phyloP scores from a whole-genome alignment of 2,888 invertebrate genomes.

The Sarcophaga variegata region DNA sequence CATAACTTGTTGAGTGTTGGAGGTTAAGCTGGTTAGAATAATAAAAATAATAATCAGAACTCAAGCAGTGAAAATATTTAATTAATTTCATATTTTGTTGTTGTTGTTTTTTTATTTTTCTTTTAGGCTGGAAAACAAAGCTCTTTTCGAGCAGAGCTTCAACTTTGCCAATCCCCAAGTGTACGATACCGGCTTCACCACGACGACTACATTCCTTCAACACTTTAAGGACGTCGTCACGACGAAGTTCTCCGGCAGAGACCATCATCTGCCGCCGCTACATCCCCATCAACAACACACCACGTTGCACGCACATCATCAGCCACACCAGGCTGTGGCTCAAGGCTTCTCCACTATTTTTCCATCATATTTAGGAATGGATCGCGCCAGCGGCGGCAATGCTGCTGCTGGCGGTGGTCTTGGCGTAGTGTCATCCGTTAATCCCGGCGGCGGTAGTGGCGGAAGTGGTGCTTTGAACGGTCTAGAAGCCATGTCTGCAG shows the following conservation, averaged over 20 bases:
- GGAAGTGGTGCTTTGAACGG: conserved; percentile 78
- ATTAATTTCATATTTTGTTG: background rate
- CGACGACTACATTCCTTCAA: conserved; percentile 81
- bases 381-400: conserved; percentile 78
- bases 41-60: background rate
- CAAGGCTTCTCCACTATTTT: conserved; percentile 81
- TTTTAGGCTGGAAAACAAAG: conserved; percentile 62
- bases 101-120: background rate
- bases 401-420: conserved; percentile 74
- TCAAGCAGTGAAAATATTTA: background rate
- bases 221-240: conserved; percentile 82
- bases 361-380: conserved; percentile 81
- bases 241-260: conserved; percentile 81
- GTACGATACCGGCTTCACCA: conserved; percentile 81
- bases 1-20: conserved; percentile 57
- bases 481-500: conserved; percentile 84
- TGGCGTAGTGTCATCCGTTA: conserved; percentile 70
- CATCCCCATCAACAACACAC: conserved; percentile 78
- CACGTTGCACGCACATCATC: conserved; percentile 77
- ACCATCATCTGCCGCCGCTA: conserved; percentile 79
- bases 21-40: conserved; percentile 56
- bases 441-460: conserved; percentile 75
- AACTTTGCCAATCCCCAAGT: conserved; percentile 71
- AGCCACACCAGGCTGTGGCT: conserved; percentile 79
- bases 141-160: conserved; percentile 67